Evolutionary conservation across 2,113 vertebrate species (phyloP).

Genomic region (Chionodraco myersi): DNA sequence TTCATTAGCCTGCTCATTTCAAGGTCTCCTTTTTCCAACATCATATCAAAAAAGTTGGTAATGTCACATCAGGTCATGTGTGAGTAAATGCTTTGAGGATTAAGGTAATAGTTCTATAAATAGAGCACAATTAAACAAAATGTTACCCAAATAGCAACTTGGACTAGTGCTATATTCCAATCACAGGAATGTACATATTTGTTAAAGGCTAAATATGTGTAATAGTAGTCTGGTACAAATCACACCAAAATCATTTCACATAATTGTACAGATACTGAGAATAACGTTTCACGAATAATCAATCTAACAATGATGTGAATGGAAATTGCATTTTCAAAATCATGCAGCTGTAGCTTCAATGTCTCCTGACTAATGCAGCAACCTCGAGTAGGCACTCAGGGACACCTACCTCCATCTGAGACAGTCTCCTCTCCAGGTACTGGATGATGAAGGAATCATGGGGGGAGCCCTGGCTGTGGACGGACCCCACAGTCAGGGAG

Average conservation of each 20-base stretch:
- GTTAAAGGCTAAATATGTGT: too few species aligned
- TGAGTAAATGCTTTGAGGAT: background rate
- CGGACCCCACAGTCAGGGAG: slow-evolving; percentile 69
- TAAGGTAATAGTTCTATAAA: background rate
- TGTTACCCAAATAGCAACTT: too few species aligned
- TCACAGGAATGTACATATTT: too few species aligned
- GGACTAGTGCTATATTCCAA: too few species aligned
- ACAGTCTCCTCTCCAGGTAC: slow-evolving; percentile 91
- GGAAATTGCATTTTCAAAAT: too few species aligned
- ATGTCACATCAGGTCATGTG: background rate
- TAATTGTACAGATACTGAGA: too few species aligned
- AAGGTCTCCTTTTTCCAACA: background rate
- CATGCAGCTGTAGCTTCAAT: too few species aligned
- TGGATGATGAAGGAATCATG: slow-evolving; percentile 90
- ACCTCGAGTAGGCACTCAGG: background rate
- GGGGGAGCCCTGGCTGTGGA: slow-evolving; percentile 74
- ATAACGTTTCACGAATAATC: too few species aligned
- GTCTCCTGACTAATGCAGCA: background rate
- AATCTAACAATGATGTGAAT: too few species aligned
- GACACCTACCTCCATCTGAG: slow-evolving; percentile 89
- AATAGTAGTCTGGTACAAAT: too few species aligned
- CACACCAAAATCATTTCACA: too few species aligned
- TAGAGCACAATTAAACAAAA: too few species aligned
- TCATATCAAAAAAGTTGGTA: background rate
- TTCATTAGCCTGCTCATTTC: background rate